Evolutionary conservation across 2,888 invertebrate genomes (phyloP).

Genomic region (Lasioglossum marginatum): DNA sequence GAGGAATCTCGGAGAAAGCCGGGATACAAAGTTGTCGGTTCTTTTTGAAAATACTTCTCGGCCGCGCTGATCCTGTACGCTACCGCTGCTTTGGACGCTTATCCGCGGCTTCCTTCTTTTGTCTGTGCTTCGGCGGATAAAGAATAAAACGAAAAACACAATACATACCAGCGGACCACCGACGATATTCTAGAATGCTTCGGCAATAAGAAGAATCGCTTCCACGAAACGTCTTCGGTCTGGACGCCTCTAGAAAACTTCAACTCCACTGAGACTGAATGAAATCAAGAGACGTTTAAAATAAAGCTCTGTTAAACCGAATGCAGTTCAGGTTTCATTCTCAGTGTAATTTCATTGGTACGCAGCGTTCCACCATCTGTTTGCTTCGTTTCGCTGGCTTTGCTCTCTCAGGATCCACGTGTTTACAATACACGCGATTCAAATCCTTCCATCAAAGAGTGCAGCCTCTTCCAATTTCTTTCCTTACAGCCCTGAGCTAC

Average conservation of each 20-base stretch:
- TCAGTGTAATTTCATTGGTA: conserved; percentile 27
- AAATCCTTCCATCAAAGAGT: not conserved
- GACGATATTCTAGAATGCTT: not conserved
- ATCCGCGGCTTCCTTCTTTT: conserved; percentile 32
- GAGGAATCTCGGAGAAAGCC: conserved; percentile 35
- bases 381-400: conserved; percentile 13
- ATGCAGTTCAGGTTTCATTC: conserved; percentile 36
- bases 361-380: not conserved
- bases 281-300: conserved; percentile 16
- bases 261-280: not conserved
- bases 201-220: not conserved
- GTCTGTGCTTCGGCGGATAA: not conserved
- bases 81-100: conserved; percentile 13
- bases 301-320: not conserved
- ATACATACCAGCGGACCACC: not conserved
- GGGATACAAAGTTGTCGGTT: conserved; percentile 44
- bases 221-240: not conserved
- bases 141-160: not conserved
- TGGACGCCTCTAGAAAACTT: not conserved
- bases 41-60: conserved; percentile 50
- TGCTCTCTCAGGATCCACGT: conserved; percentile 26
- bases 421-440: conserved; percentile 25
- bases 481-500: not conserved
- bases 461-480: not conserved
- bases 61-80: conserved; percentile 28